Evolutionary conservation across 2,797 vertebrate species (phyloP), one percentile per base, ranked within the genome.

Genomic region (Neopelma chrysocephalum): DNA sequence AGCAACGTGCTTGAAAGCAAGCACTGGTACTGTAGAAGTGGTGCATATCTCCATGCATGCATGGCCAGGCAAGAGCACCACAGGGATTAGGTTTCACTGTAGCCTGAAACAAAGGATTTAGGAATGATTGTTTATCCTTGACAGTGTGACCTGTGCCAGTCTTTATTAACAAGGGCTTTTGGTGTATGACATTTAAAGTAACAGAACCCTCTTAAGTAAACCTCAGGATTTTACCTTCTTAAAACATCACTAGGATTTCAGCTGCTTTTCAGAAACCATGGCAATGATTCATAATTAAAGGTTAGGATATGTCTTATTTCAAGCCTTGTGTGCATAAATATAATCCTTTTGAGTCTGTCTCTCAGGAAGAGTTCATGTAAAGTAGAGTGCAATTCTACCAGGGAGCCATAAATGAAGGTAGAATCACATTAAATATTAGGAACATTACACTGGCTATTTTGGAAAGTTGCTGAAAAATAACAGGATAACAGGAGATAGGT

Each of bases 51-150:
- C 88, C 85, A 83, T 82, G 87, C 91, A 94, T 84, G 90, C 96
- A 66, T 83, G 95, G 96, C 87, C 88, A 96, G 93, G 89, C 94
- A 96, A 92, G 94, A 96, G 79, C 93, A 96, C 96, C 69, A 73
- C 21, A 15, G 96, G 94, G 97, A 97, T 97, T 93, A 95, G 78
- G 93, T 97, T 98, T 97, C 97, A 91, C 83, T 90, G 89, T 94
- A 97, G 94, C 94, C 96, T 92, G 81, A 97, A 98, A 98, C 95
- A 96, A 97, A 98, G 94, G 94, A 97, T 84, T 97, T 96, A 93
- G 92, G 96, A 97, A 92, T 96, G 89, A 97, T 97, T 97, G 94
- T 97, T 98, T 97, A 97, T 96, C 96, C 96, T 97, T 97, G 95
- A 96, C 97, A 96, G 82, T 95, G 93, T 97, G 97, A 98, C 97